Base-by-base conservation (phyloP, 2,113 vertebrate genomes). In the Notechis scutatus region DNA sequence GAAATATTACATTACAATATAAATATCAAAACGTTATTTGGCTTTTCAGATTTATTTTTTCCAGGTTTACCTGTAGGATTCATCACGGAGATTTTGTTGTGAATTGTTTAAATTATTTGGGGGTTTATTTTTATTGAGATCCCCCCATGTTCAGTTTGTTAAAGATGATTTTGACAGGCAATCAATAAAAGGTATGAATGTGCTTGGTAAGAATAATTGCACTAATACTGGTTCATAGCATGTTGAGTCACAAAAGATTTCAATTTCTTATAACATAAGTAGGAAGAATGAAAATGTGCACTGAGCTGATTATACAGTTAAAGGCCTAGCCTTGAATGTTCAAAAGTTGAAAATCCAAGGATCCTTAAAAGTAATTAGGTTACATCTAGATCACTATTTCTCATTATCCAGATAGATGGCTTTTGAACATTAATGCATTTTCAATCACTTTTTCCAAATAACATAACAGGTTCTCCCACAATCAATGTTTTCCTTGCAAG, bases 111-210 rank as follows among this genome's bases (percentile, higher is more conserved):
- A 59, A 93, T 95, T 64, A 81, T 59, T 21, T 15, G 5, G 7
- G 59, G 34, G 23, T 3, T 85, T 93, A 94, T 93, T 95, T 95
- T 21, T 10, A 94, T 89, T 7, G 50, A 23, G 5, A 24, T 89
- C 91, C 57, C 92, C 45, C 56, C 0, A 0, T 89, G 56, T 20
- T 89, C 59, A 15, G 14, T 1, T 91, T 95, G 29, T 57, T 85
- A 89, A 85, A 92, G 4, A 57, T 90, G 87, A 57, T 54, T 21
- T 93, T 94, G 95, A 89, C 85, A 94, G 91, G 54, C 61, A 95
- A 93, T 93, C 90, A 94, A 94, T 92, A 81, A 21, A 87, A 47
- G 29, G 92, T 94, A 90, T 91, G 29, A 1, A 12, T 87, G 10
- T 64, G 11, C 59, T 94, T 47, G 29, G 45, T 93, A 94, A 93